Evolutionary conservation across 2,113 vertebrate species (phyloP).

Genomic region (Microcebus lehilahytsara): DNA sequence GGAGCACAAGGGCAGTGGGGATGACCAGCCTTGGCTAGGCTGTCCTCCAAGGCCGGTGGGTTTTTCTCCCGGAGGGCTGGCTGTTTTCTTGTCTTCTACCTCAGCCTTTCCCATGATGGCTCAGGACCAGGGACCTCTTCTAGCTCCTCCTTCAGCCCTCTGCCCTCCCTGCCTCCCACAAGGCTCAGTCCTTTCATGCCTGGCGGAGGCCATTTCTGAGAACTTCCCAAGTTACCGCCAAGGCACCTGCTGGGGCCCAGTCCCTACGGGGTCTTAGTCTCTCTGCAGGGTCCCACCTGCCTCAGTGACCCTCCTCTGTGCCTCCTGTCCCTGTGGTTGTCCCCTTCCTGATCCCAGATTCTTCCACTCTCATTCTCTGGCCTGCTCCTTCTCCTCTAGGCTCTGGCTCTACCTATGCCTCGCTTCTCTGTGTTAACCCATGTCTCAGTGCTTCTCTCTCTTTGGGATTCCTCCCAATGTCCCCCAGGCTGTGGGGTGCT

Average conservation of each 20-base stretch:
- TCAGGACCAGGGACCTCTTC: background rate
- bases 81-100: background rate
- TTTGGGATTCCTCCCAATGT: background rate
- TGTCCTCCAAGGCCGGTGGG: background rate
- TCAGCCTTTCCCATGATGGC: background rate
- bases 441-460: constrained; percentile 52
- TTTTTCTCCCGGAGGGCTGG: background rate
- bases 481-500: constrained; percentile 5
- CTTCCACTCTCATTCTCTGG: background rate
- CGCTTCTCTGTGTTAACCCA: constrained; percentile 57
- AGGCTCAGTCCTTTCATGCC: background rate
- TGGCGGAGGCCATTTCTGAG: background rate
- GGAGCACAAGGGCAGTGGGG: accelerated
- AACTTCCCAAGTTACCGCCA: background rate
- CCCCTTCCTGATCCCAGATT: background rate
- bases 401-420: constrained; percentile 25
- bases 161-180: background rate
- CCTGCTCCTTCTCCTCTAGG: constrained; percentile 45
- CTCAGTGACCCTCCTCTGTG: background rate
- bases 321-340: background rate
- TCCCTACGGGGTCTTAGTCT: background rate
- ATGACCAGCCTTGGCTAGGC: background rate
- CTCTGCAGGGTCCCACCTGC: background rate
- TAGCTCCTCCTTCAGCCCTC: background rate
- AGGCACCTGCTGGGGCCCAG: background rate